Percentiles rank a stretch among this genome's conserved stretches.
phyloP scores from a whole-genome alignment of 2,113 vertebrate genomes.

The Tamias sibiricus region DNA sequence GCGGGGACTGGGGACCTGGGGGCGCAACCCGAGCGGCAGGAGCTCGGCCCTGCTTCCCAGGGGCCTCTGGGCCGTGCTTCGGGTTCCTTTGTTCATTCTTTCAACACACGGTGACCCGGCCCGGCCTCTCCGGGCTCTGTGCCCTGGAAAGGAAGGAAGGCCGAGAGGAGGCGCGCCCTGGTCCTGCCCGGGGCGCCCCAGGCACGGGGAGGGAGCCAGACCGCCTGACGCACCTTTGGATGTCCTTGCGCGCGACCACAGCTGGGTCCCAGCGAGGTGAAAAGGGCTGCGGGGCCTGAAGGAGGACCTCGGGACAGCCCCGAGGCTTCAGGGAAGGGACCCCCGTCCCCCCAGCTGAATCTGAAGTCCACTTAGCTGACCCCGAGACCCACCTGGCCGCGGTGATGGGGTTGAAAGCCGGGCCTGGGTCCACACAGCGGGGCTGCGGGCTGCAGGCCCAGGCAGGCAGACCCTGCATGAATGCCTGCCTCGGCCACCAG shows the following conservation, averaged over 20 bases:
- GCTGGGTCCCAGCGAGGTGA: no score
- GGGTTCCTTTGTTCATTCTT: neutral
- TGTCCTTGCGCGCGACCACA: neutral
- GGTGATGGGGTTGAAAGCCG: no score
- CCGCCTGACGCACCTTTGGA: neutral
- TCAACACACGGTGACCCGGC: neutral
- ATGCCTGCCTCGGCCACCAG: neutral
- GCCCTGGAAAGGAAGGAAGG: neutral
- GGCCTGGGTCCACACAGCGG: neutral
- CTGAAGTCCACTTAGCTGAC: no score
- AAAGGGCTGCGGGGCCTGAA: neutral
- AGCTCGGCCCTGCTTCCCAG: neutral
- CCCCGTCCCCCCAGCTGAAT: no score
- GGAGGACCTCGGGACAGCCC: no score
- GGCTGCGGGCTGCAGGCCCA: neutral
- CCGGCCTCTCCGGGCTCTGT: neutral
- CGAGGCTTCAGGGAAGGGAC: neutral
- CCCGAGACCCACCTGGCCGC: no score
- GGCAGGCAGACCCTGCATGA: accelerated
- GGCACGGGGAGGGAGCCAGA: neutral
- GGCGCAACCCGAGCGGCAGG: accelerated
- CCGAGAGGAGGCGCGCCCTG: no score
- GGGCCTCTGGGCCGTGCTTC: neutral
- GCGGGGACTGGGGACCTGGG: neutral
- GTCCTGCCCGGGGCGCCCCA: accelerated